Conservation (phyloP, 2,797 vertebrate species). For the Perodicticus potto region DNA sequence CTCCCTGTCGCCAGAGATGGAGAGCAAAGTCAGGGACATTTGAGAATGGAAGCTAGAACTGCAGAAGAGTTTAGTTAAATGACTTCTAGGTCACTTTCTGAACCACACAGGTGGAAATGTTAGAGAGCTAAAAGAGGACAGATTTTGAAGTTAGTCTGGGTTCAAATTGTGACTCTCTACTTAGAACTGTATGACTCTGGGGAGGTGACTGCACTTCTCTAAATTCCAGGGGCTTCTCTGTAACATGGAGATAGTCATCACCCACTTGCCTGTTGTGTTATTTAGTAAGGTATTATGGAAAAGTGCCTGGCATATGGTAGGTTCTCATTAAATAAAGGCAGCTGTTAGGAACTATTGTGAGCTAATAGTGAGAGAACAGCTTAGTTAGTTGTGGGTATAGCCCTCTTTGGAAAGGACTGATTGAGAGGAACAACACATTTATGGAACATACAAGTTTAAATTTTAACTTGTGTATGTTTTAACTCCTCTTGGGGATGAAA, state of each 20-base stretch:
- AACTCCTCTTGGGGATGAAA: not conserved
- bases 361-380: not conserved
- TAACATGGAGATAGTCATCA: not conserved
- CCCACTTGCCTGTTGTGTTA: not conserved
- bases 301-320: not conserved
- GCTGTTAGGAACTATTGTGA: not conserved
- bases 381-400: not conserved
- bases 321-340: not conserved
- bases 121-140: constrained; percentile 3
- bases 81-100: not conserved
- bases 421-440: not conserved
- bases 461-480: not conserved
- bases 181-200: not conserved
- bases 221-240: not conserved
- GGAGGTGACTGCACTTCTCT: not conserved
- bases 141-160: constrained; percentile 15
- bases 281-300: not conserved
- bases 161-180: not conserved
- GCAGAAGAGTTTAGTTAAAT: not conserved
- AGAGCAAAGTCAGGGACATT: not conserved
- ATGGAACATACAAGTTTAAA: not conserved
- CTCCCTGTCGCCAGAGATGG: not conserved
- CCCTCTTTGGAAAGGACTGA: not conserved
- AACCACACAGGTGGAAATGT: not conserved
- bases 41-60: not conserved